Conservation (phyloP, 1,140 invertebrate species). For the Piezodorus guildinii region DNA sequence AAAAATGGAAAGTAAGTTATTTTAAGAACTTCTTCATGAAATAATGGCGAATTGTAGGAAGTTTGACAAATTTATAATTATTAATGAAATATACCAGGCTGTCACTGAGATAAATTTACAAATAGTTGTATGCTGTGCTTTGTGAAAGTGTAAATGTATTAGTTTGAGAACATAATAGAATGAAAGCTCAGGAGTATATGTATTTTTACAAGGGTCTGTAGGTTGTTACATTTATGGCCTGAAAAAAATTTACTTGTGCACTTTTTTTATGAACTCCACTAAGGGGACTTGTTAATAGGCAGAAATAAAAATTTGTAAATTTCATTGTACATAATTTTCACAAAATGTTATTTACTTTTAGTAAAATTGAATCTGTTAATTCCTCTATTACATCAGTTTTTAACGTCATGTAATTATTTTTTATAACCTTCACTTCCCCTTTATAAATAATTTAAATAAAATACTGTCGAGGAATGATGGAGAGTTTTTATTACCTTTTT, state of each 20-base stretch:
- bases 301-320: constrained; percentile 1
- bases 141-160: not conserved
- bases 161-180: not conserved
- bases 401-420: constrained; percentile 7
- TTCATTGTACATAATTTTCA: not conserved
- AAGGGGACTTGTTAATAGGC: not conserved
- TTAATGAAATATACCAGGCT: too few relatives aligned
- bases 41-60: not conserved
- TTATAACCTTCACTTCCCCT: not conserved
- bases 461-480: not conserved
- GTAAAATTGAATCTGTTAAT: not conserved
- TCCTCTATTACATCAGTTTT: constrained; percentile 4
- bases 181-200: not conserved
- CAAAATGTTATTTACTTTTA: constrained; percentile 9
- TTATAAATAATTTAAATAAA: not conserved
- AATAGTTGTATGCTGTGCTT: constrained; percentile 1
- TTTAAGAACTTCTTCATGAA: not conserved
- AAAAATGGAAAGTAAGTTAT: not conserved
- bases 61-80: not conserved
- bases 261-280: constrained; percentile 2
- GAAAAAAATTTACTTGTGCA: not conserved
- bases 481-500: not conserved
- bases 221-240: not conserved
- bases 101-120: not conserved
- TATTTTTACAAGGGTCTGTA: not conserved